Conservation (phyloP, 1,140 invertebrate species). For the Papilio aristodemus region DNA sequence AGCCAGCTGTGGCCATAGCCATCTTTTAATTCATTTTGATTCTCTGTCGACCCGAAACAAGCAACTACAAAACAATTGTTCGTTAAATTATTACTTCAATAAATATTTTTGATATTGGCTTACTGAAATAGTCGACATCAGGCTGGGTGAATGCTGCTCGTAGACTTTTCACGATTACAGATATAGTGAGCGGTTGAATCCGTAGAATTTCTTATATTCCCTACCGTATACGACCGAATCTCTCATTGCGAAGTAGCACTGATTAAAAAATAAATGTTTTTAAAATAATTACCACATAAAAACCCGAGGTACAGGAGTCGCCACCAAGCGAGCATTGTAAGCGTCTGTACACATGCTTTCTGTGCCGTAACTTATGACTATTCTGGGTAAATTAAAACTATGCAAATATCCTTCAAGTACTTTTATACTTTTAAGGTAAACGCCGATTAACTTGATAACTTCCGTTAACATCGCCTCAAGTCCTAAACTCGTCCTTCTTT, state of each 20-base stretch:
- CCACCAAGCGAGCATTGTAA: constrained; percentile 3
- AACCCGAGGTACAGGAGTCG: not conserved
- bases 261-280: not conserved
- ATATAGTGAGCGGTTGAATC: no score
- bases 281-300: constrained; percentile 11
- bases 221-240: no score
- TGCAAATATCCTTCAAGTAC: constrained; percentile 23
- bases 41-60: not conserved
- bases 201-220: no score
- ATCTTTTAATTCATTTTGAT: constrained; percentile 41
- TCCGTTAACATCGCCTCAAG: constrained; percentile 21
- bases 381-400: constrained; percentile 24
- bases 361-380: constrained; percentile 1
- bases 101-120: not conserved
- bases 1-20: constrained; percentile 55
- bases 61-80: not conserved
- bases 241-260: no score
- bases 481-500: constrained; percentile 10
- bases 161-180: no score
- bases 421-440: constrained; percentile 21
- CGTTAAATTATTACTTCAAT: not conserved
- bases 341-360: constrained; percentile 2
- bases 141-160: no score
- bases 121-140: no score
- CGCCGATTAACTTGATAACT: constrained; percentile 36